Conservation (phyloP, 2,888 invertebrate genomes). For the Drosophila emarginata region DNA sequence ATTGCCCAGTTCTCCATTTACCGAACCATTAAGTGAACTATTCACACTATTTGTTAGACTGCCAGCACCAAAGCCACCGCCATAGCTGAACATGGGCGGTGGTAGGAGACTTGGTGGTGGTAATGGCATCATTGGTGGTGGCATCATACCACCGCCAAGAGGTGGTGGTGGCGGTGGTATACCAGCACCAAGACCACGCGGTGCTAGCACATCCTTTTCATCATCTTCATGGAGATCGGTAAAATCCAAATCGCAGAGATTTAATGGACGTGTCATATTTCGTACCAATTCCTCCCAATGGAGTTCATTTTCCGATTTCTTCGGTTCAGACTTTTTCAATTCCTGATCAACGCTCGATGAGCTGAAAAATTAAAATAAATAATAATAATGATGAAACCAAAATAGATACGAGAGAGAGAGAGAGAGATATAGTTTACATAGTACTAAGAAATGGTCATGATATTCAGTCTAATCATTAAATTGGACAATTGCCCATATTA, state of each 20-base stretch:
- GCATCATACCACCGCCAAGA: slow-evolving; percentile 83
- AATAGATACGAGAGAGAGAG: background rate
- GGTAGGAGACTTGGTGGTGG: slow-evolving; percentile 83
- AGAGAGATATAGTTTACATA: background rate
- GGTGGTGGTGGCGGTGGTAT: slow-evolving; percentile 92
- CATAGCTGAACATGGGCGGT: slow-evolving; percentile 83
- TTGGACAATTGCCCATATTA: slow-evolving; percentile 6
- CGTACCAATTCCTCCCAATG: slow-evolving; percentile 97
- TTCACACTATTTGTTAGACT: slow-evolving; percentile 79
- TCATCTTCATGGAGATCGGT: slow-evolving; percentile 95
- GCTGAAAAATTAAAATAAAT: slow-evolving; percentile 81
- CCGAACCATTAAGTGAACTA: slow-evolving; percentile 79
- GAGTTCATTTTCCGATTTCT: slow-evolving; percentile 95
- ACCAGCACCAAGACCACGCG: slow-evolving; percentile 86
- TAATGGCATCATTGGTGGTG: slow-evolving; percentile 83
- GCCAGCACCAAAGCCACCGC: slow-evolving; percentile 56
- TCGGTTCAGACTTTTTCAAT: slow-evolving; percentile 87
- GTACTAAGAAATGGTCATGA: background rate
- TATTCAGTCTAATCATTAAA: slow-evolving; percentile 15
- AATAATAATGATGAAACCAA: too few species aligned
- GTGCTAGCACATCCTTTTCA: slow-evolving; percentile 90
- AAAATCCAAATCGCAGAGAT: slow-evolving; percentile 97
- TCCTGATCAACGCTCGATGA: slow-evolving; percentile 89
- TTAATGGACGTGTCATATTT: slow-evolving; percentile 88
- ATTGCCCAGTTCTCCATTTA: slow-evolving; percentile 78